phyloP scores from a whole-genome alignment of 1,140 invertebrate genomes.

The Diachasma alloeum region DNA sequence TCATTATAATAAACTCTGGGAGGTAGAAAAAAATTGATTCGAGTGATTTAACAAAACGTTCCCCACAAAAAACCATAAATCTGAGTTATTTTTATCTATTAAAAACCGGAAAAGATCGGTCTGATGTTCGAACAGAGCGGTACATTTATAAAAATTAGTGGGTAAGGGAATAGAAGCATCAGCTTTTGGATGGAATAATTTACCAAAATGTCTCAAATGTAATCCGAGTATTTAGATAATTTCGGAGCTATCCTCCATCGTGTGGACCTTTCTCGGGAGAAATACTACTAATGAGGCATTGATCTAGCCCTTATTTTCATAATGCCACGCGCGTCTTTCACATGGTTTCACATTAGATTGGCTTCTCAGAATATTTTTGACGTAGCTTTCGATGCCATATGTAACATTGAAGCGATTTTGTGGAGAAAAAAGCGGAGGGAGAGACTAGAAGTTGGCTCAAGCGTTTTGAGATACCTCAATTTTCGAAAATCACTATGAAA shows the following conservation, averaged over 20 bases:
- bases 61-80: neutral
- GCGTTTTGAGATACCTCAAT: conserved; percentile 33
- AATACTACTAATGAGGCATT: conserved; percentile 7
- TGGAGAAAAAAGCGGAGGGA: neutral
- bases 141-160: conserved; percentile 53
- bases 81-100: neutral
- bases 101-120: neutral
- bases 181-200: conserved; percentile 33
- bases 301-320: conserved; percentile 5
- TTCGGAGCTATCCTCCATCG: conserved; percentile 23
- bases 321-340: conserved; percentile 10
- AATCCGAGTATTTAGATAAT: conserved; percentile 38
- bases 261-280: neutral
- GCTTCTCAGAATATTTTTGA: neutral
- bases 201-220: conserved; percentile 24
- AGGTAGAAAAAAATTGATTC: neutral
- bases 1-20: conserved; percentile 18
- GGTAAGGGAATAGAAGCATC: conserved; percentile 21
- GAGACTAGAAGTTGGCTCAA: conserved; percentile 9
- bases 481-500: conserved; percentile 39
- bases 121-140: conserved; percentile 12
- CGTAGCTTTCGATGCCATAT: conserved; percentile 26
- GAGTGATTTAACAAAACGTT: neutral
- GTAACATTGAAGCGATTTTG: conserved; percentile 17
- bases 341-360: neutral